Percentiles rank a stretch among this genome's conserved stretches.
Conservation (phyloP, 2,888 invertebrate genomes). For the Cheilosia variabilis region DNA sequence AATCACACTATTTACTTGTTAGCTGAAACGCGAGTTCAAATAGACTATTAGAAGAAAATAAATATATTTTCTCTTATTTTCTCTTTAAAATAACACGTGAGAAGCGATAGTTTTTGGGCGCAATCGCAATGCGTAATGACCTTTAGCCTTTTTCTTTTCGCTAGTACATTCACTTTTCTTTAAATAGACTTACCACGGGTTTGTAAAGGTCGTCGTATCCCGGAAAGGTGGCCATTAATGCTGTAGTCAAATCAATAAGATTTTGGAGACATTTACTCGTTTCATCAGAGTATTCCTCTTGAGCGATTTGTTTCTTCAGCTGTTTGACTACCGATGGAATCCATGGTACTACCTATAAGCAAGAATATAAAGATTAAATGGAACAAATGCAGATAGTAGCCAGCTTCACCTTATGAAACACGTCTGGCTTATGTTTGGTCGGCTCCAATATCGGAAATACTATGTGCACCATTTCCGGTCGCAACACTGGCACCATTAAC, state of each 20-base stretch:
- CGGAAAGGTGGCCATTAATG: slow-evolving; percentile 85
- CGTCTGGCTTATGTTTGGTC: slow-evolving; percentile 86
- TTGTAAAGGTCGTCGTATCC: slow-evolving; percentile 84
- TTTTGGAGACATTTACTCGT: slow-evolving; percentile 85
- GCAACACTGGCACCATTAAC: slow-evolving; percentile 85
- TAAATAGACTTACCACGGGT: slow-evolving; percentile 83
- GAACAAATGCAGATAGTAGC: background rate
- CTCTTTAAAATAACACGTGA: background rate
- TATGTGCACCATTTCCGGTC: slow-evolving; percentile 86
- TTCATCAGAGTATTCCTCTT: slow-evolving; percentile 85
- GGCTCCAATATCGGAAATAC: slow-evolving; percentile 87
- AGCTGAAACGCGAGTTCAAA: too few relatives aligned
- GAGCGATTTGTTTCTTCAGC: slow-evolving; percentile 85
- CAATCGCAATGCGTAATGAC: background rate
- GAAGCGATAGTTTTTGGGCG: background rate
- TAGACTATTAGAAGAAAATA: too few relatives aligned
- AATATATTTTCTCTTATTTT: too few relatives aligned
- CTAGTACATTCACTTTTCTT: background rate
- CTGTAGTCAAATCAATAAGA: slow-evolving; percentile 86
- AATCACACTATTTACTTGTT: too few relatives aligned
- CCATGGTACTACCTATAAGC: slow-evolving; percentile 80
- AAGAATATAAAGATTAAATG: slow-evolving; percentile 10
- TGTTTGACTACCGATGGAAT: slow-evolving; percentile 85
- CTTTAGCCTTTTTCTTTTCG: too few relatives aligned
- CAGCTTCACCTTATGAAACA: slow-evolving; percentile 85